Base-by-base conservation (phyloP, 2,113 vertebrate genomes). In the Apus apus region DNA sequence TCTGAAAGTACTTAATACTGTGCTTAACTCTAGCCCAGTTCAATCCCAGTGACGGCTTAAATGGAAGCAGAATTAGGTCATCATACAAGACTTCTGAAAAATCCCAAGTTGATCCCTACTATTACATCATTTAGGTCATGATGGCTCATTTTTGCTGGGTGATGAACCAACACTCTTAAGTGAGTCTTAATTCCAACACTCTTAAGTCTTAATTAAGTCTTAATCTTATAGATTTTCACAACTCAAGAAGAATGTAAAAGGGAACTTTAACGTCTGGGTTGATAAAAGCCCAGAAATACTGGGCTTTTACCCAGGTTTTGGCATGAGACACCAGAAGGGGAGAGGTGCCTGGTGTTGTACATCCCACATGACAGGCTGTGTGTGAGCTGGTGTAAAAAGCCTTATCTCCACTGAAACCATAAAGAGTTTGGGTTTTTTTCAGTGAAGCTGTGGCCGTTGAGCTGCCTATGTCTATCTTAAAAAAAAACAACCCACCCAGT, bases 271-370 rank as follows among this genome's bases (percentile, higher is more conserved):
- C 26, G 17, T 34, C 20, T 58, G 29, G 11, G 36, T n/a, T 68
- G 30, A 45, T 21, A 80, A 57, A 57, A 93, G 3, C 17, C 20
- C 43, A 62, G 70, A 66, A 84, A 71, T n/a, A 40, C 0, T 25
- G 15, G 17, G 8, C 8, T 62, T 64, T 79, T 65, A 56, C 15
- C 22, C 30, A 53, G 9, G 15, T 54, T 60, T 88, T 53, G 6
- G 50, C 25, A 26, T 3, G 6, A 66, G 32, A 68, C 5, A 73
- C 4, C 56, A 89, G 27, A 46, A 36, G 27, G 32, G 79, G 14
- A 57, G 4, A 13, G 23, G 56, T 51, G 36, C 15, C 40, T 0
- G 0, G 13, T 19, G 32, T 21, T 70, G 17, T 18, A n/a, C 32
- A 34, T 19, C 15, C 56, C 3, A 1, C 2, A 3, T 13, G 68